These are phyloP conservation scores for Bedellia somnulentella DNA, from an alignment of 2,888 invertebrate genomes.

Conservation along the genomic window DNA sequence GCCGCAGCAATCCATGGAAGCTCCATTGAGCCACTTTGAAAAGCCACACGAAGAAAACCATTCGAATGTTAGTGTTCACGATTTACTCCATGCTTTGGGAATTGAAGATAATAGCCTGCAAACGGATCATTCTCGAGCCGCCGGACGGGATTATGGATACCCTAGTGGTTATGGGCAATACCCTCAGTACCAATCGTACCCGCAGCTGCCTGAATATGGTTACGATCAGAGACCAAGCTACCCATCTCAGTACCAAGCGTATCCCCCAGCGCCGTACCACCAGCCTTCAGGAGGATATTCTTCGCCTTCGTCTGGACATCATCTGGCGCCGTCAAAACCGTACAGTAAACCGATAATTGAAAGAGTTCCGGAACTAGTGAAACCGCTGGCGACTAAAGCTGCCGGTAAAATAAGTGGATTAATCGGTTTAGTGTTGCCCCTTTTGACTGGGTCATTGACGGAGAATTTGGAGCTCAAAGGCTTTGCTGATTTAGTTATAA, in stretches of 20 bases:
- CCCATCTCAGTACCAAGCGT: neutral
- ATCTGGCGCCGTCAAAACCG: slow-evolving; percentile 7
- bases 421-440: slow-evolving; percentile 26
- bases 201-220: slow-evolving; percentile 10
- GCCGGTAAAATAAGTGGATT: slow-evolving; percentile 32
- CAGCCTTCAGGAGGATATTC: slow-evolving; percentile 11
- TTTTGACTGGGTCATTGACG: slow-evolving; percentile 26
- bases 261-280: slow-evolving; percentile 9
- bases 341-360: slow-evolving; percentile 15
- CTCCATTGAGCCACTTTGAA: neutral
- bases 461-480: slow-evolving; percentile 27
- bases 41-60: neutral
- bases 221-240: slow-evolving; percentile 8
- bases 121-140: slow-evolving; percentile 12
- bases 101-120: slow-evolving; percentile 15
- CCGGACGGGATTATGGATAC: slow-evolving; percentile 12
- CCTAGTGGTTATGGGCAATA: neutral
- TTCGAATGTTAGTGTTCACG: slow-evolving; percentile 11
- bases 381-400: slow-evolving; percentile 27
- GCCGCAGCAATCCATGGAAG: neutral
- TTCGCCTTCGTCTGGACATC: slow-evolving; percentile 6
- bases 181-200: slow-evolving; percentile 7
- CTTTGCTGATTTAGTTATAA: slow-evolving; percentile 32
- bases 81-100: slow-evolving; percentile 20
- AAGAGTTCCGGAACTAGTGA: slow-evolving; percentile 14